Evolutionary conservation across 2,888 invertebrate species (phyloP), one percentile per base, ranked within the genome.

Genomic region (Eilema sororculum): DNA sequence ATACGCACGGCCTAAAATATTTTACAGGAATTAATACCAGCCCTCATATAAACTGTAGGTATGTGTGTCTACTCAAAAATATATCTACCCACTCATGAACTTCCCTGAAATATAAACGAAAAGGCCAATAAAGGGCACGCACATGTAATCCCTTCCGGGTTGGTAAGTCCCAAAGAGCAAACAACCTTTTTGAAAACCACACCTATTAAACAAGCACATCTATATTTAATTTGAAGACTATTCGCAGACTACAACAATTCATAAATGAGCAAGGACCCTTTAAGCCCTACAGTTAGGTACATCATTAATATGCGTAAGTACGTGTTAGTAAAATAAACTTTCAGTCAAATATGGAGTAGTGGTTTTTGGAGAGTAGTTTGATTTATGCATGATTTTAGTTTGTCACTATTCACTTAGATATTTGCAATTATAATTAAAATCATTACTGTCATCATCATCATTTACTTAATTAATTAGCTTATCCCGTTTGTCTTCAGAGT

Each of bases 101-200:
- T 67, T 67, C 52, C 58, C 61, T 65, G 28, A 72, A 72, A 68
- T 72, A 68, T 68, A 68, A 72, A 68, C 65, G 66, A 69, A 72
- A 68, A 72, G 72, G 72, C 68, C 68, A 69, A 72, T 77, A 68
- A 73, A 76, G 71, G 73, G 76, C 61, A 67, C 52, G 74, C 73
- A 75, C 71, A 79, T 77, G 73, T 74, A 81, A 81, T 79, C 81
- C 81, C 78, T 81, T 81, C 79, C 78, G 81, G 77, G 74, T 75
- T 74, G 76, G 78, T 75, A 73, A 74, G 69, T 72, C 77, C 78
- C 74, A 73, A 73, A 77, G 74, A 79, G 78, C 65, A 72, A 75
- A 75, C 70, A 73, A 70, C 81, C 81, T 81, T 81, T 81, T 81
- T 78, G 77, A 72, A 80, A 81, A 81, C 81, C 81, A 77, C 81